A percentile compares a stretch with the other conserved stretches of the same genome.
Evolutionary conservation across 2,113 vertebrate species (phyloP).

Genomic region (Neogobius melanostomus): DNA sequence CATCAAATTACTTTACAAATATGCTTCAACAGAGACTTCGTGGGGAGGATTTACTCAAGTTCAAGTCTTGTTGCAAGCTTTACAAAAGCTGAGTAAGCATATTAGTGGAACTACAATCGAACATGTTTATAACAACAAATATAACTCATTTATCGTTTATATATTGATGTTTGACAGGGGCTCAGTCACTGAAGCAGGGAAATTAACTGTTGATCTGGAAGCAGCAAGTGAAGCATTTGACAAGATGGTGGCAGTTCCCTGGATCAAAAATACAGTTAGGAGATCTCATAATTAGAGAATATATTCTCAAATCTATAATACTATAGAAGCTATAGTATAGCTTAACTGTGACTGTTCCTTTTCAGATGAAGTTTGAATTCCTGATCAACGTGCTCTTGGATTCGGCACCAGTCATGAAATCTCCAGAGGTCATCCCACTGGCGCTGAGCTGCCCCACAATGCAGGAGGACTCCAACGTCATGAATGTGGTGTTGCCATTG

Average conservation of each 20-base stretch:
- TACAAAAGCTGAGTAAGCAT: slow-evolving; percentile 60
- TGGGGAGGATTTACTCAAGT: slow-evolving; percentile 56
- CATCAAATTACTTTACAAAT: background rate
- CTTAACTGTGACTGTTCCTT: background rate
- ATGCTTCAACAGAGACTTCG: slow-evolving; percentile 60
- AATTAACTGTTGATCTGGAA: slow-evolving; percentile 61
- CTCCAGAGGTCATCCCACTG: slow-evolving; percentile 64
- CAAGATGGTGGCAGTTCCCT: slow-evolving; percentile 50
- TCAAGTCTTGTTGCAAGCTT: slow-evolving; percentile 74
- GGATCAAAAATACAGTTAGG: slow-evolving; percentile 66
- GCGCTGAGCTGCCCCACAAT: slow-evolving; percentile 60
- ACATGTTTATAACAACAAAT: background rate
- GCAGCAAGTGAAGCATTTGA: slow-evolving; percentile 58
- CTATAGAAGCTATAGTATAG: too few species aligned
- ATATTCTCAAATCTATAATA: background rate
- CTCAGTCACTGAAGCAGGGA: slow-evolving; percentile 21
- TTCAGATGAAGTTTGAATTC: slow-evolving; percentile 9
- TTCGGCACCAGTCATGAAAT: slow-evolving; percentile 34
- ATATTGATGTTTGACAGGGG: slow-evolving; percentile 26
- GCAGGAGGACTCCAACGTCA: slow-evolving; percentile 46
- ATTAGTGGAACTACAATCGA: background rate
- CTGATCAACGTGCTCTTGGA: slow-evolving; percentile 6
- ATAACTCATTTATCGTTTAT: background rate
- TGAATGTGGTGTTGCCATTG: slow-evolving; percentile 34
- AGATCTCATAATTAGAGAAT: background rate